These are phyloP conservation scores for Tetraneura akinire DNA, from an alignment of 1,140 invertebrate species.

Conservation along the genomic window DNA sequence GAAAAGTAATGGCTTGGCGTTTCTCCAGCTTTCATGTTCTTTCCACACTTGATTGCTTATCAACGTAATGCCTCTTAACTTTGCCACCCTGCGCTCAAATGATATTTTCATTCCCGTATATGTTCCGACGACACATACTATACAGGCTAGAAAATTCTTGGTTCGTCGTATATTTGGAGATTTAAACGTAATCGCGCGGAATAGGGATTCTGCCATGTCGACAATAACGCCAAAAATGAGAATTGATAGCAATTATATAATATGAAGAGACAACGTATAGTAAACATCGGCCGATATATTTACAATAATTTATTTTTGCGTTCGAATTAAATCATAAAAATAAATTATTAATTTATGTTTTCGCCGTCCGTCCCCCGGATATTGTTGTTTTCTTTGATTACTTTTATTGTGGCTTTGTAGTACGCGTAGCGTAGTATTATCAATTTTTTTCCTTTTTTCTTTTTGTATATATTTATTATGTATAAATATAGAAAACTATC, in stretches of 20 bases:
- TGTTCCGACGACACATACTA: neutral
- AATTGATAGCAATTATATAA: slow-evolving; percentile 20
- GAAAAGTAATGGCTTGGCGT: slow-evolving; percentile 38
- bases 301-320: neutral
- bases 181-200: slow-evolving; percentile 28
- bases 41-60: slow-evolving; percentile 38
- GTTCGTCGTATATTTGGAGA: slow-evolving; percentile 1
- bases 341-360: no score
- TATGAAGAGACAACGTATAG: neutral
- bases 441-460: no score
- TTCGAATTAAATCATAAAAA: no score
- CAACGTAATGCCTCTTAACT: slow-evolving; percentile 41
- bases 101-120: neutral
- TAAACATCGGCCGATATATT: neutral
- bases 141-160: neutral
- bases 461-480: neutral
- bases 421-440: no score
- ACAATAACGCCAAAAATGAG: slow-evolving; percentile 1
- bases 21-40: slow-evolving; percentile 30
- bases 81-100: neutral
- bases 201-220: slow-evolving; percentile 2
- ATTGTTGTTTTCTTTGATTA: neutral
- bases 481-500: no score
- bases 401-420: neutral
- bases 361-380: no score